Percentiles rank a stretch among this genome's conserved stretches.
Conservation (phyloP, 2,797 vertebrate genomes). For the Pteronotus mesoamericanus region DNA sequence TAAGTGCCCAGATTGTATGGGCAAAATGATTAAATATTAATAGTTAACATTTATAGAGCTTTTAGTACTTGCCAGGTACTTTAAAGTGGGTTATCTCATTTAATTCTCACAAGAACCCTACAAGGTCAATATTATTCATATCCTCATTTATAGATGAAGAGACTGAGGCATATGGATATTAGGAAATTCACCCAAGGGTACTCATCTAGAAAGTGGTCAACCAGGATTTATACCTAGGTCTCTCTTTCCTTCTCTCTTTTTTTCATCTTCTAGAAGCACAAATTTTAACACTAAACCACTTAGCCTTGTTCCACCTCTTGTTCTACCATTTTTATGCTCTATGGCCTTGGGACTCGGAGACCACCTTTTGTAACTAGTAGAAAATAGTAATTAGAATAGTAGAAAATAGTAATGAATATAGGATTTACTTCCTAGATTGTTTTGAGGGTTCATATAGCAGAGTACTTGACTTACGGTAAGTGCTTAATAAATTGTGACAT, state of each 20-base stretch:
- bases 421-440: background rate
- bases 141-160: conserved; percentile 5
- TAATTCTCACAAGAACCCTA: background rate
- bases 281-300: background rate
- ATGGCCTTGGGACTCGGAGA: background rate
- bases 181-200: background rate
- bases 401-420: background rate
- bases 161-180: background rate
- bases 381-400: conserved; percentile 7
- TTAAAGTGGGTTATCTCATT: background rate
- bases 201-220: background rate
- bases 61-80: background rate
- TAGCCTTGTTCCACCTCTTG: background rate
- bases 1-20: background rate
- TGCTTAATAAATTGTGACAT: conserved; percentile 33
- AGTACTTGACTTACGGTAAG: background rate
- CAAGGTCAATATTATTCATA: background rate
- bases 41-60: conserved; percentile 29
- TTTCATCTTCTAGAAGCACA: background rate
- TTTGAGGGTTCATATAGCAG: background rate
- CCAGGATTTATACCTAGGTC: background rate
- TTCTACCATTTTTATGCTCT: background rate
- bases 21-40: conserved; percentile 37
- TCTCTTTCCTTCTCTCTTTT: background rate
- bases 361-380: background rate